These are phyloP conservation scores for Venturia canescens DNA, from an alignment of 1,140 invertebrate species.

Conservation along the genomic window DNA sequence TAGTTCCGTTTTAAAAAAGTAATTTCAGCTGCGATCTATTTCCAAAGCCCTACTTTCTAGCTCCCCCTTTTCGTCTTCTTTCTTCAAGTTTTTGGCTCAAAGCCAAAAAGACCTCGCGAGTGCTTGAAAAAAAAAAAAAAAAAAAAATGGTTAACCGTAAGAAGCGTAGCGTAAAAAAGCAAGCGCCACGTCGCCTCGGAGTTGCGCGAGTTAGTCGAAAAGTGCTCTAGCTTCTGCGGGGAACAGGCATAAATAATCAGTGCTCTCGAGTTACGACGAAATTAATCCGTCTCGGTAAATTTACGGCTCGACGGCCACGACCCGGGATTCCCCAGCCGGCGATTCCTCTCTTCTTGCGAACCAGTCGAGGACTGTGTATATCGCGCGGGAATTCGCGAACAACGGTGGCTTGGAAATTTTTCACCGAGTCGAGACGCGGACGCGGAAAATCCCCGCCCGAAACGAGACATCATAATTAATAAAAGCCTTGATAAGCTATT, in stretches of 20 bases:
- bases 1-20: too few relatives aligned
- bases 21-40: too few relatives aligned
- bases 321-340: slow-evolving; percentile 46
- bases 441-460: not conserved
- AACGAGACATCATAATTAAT: slow-evolving; percentile 63
- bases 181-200: not conserved
- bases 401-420: slow-evolving; percentile 52
- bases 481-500: slow-evolving; percentile 62
- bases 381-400: not conserved
- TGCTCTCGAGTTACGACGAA: slow-evolving; percentile 66
- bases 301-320: slow-evolving; percentile 64
- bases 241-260: slow-evolving; percentile 66
- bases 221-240: not conserved
- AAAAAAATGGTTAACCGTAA: not conserved
- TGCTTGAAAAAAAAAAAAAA: too few relatives aligned
- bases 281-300: slow-evolving; percentile 72
- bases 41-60: too few relatives aligned
- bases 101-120: too few relatives aligned
- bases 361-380: slow-evolving; percentile 51
- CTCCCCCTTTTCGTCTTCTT: too few relatives aligned
- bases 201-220: not conserved
- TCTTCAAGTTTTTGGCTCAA: too few relatives aligned
- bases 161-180: not conserved
- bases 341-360: slow-evolving; percentile 65
- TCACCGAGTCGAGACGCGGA: slow-evolving; percentile 51